Percentiles rank a stretch among this genome's conserved stretches.
phyloP scores from a whole-genome alignment of 2,797 vertebrate genomes.

The Onychomys leucogaster region DNA sequence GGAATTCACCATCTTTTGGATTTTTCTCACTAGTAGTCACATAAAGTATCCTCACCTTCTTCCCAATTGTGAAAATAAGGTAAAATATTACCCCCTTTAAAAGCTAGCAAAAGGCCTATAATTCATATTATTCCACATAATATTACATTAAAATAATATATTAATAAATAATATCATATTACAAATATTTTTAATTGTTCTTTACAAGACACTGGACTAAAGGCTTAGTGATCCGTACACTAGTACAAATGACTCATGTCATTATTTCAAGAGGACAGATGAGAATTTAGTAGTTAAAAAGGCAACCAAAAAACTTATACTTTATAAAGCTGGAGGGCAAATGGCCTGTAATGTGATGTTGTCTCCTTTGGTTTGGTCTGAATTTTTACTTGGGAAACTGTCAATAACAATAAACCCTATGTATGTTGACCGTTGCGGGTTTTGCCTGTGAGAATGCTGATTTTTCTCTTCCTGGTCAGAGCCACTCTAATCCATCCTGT shows the following conservation, averaged over 20 bases:
- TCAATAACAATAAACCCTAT: too few species aligned
- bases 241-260: not conserved
- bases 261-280: not conserved
- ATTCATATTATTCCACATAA: not conserved
- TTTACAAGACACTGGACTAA: not conserved
- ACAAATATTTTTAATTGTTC: not conserved
- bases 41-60: not conserved
- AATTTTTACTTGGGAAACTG: slow-evolving; percentile 9
- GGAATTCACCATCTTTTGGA: not conserved
- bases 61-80: not conserved
- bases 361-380: not conserved
- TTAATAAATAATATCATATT: too few species aligned
- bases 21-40: not conserved
- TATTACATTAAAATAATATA: too few species aligned
- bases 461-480: not conserved
- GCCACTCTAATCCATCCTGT: rapidly evolving
- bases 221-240: not conserved
- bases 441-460: not conserved
- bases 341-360: rapidly evolving
- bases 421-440: not conserved
- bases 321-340: not conserved
- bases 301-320: not conserved
- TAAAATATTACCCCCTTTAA: not conserved
- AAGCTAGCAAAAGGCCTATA: not conserved
- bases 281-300: not conserved